Base-by-base conservation (phyloP, 2,888 invertebrate genomes). In the Pyrgus malvae region DNA sequence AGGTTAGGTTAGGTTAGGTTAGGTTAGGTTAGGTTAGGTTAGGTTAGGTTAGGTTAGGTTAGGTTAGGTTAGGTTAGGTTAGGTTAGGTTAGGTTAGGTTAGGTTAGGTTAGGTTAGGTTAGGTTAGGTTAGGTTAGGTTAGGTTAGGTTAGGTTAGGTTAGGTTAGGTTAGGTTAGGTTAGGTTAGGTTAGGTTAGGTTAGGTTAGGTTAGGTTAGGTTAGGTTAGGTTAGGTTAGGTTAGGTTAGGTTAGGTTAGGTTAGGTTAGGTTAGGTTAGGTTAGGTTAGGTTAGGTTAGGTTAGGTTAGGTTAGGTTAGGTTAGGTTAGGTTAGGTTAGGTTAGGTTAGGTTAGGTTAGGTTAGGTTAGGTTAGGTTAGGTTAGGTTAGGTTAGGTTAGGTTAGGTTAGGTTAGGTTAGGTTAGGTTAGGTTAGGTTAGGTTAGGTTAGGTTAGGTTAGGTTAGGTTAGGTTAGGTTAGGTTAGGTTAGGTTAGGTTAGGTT, bases 331-430 rank as follows among this genome's bases (percentile, higher is more conserved):
- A 53, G 58, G 59, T 59, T 56, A 49, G 55, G 55, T 56, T 56
- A 56, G 55, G 55, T 56, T 56, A 59, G 59, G 59, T 59, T 59
- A 59, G 59, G 59, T 58, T 58, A 58, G 58, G 58, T 56, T 54
- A 55, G 59, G 59, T 57, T 51, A 56, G 53, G 56, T 57, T 56
- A 55, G 59, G 56, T 59, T 59, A 56, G 56, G 53, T 59, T 56
- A 59, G 56, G 56, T 59, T 58, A 56, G 58, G 56, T 58, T 58
- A 58, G 56, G 56, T 58, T 58, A 58, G 59, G 59, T 59, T 59
- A 59, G 59, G 59, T 59, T 59, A 59, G 59, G 59, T 59, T 59
- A 59, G 59, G 54, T 48, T 57, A 48, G 57, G 54, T 54, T 53
- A 53, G 54, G 55, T 58, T 58, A 55, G 58, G 58, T 50, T 55